Evolutionary conservation across 2,113 vertebrate species (phyloP), one percentile per base, ranked within the genome.

Genomic region (Calidris pugnax): DNA sequence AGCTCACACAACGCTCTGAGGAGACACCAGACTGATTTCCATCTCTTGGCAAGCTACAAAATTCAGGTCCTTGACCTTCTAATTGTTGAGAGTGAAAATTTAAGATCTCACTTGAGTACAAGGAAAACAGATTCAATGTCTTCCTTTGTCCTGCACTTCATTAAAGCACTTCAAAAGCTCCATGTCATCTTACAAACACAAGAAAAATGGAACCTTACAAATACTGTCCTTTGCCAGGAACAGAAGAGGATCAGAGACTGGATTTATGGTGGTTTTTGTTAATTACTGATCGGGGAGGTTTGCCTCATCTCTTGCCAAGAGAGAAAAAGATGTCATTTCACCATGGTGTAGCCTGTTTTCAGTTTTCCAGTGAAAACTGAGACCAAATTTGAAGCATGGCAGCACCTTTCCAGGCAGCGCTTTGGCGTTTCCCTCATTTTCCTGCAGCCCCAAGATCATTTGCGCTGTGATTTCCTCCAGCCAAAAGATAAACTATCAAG

Each of bases 141-240:
- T 85, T 68, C 71, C 74, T 82, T 53, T 85, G 81, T 45, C 69
- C 74, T 91, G 30, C 63, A 75, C 64, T 83, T 90, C 72, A 92
- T 93, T 66, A 84, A 48, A 86, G 55, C 63, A 88, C 85, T 93
- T 94, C 76, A 84, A 94, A 94, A 91, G 85, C 71, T 74, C 57
- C 1, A 2, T 12, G 39, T 76, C 76, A 71, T 51, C 79, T 71
- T 67, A 83, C 22, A 90, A 78, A 91, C 6, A 77, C 68, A 69
- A 90, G 50, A 63, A 86, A 94, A 93, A 86, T 9, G 27, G 71
- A 94, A 35, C 55, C 35, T 74, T 72, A 86, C 47, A 91, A 73
- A 93, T 72, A 83, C 21, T 27, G 72, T 27, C 55, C 74, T 47
- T 1, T 39, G 79, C 67, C 85, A 92, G 79, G 67, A 83, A 91